Evolutionary conservation across 2,113 vertebrate species (phyloP), one percentile per base, ranked within the genome.

Genomic region (Eolophus roseicapilla): DNA sequence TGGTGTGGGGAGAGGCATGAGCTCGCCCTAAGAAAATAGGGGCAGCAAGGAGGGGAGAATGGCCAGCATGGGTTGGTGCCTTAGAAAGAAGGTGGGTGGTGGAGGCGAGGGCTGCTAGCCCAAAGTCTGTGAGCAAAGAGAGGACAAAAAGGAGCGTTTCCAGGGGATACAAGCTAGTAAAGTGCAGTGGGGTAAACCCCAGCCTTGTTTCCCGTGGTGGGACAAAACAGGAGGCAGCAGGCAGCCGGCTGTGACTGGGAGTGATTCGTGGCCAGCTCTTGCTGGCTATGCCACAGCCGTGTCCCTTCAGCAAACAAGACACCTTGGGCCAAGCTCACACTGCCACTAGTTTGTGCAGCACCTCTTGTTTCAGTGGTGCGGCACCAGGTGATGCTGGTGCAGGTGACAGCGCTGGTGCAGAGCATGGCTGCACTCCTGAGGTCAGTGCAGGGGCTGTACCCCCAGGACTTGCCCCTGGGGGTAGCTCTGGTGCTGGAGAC

Each of bases 141-240:
- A 28, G 67, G n/a, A 80, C 62, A 71, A 63, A 90, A 89, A 64
- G 44, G 37, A 82, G 20, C 0, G 4, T 93, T 93, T 95, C 82
- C 75, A 92, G 74, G 89, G 92, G 74, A 78, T 62, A 52, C 52
- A 23, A 65, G 59, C 73, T 59, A 82, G 88, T 43, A 84, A 86
- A 88, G 43, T 0, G 0, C 60, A n/a, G 78, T 18, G 75, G 85
- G 89, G 87, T 85, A 76, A 95, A 86, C 52, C 46, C 55, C 49
- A 64, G 88, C 53, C 60, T 69, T 49, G 80, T 33, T 64, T 19
- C 59, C 84, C 1, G 55, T 10, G 6, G 60, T 1, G 13, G 86
- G 80, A 77, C 84, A 90, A 71, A 90, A 75, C 67, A 59, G 87
- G 81, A 96, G 95, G 73, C 88, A 91, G 90, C 71, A 69, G 80